phyloP scores from a whole-genome alignment of 2,113 vertebrate genomes.

The Tetrax tetrax region DNA sequence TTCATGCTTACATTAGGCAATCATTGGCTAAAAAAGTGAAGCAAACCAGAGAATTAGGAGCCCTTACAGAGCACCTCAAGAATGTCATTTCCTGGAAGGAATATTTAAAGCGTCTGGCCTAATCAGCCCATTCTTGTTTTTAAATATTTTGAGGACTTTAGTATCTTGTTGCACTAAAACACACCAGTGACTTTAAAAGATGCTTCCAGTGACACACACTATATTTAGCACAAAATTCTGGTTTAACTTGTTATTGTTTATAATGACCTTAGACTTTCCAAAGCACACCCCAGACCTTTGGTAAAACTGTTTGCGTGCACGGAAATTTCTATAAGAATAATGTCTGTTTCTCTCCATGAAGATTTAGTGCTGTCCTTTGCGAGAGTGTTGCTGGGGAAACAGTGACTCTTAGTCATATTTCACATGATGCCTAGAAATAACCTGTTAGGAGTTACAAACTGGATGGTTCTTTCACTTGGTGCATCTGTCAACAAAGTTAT shows the following conservation, averaged over 20 bases:
- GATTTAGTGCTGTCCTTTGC: conserved; percentile 28
- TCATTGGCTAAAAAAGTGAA: neutral
- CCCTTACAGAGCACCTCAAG: neutral
- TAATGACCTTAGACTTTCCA: neutral
- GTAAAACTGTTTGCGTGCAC: neutral
- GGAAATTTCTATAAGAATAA: conserved; percentile 7
- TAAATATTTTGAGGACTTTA: neutral
- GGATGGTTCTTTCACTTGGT: neutral
- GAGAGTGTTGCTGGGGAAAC: conserved; percentile 49
- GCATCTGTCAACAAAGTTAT: conserved; percentile 11
- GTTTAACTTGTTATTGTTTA: conserved; percentile 4
- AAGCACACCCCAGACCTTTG: neutral
- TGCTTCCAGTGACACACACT: neutral
- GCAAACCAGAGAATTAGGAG: neutral
- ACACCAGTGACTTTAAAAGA: neutral
- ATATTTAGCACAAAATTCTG: neutral
- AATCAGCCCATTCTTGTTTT: neutral
- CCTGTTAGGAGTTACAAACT: neutral
- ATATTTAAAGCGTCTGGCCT: neutral
- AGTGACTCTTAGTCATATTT: conserved; percentile 53
- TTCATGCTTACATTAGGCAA: neutral
- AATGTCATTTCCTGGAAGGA: neutral
- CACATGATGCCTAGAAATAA: conserved; percentile 45
- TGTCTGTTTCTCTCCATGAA: neutral
- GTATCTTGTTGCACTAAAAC: neutral